Conservation (phyloP, 2,888 invertebrate genomes). For the Teleogryllus oceanicus region DNA sequence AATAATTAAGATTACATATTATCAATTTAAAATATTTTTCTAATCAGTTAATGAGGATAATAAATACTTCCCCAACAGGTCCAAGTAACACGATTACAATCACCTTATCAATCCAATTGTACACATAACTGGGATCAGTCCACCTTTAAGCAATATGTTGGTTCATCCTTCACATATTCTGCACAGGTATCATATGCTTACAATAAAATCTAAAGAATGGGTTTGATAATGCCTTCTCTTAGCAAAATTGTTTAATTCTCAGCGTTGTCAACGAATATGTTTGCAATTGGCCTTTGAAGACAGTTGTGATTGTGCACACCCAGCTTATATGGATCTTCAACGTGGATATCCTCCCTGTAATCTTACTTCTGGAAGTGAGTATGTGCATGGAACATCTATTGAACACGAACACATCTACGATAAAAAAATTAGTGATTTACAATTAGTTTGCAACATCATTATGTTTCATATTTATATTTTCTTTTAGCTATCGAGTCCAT, state of each 20-base stretch:
- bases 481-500: conserved; percentile 23
- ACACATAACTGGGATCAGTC: conserved; percentile 35
- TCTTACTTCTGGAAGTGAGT: conserved; percentile 36
- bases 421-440: too few relatives aligned
- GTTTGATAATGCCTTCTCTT: neutral
- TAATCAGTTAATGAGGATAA: neutral
- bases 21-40: neutral
- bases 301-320: conserved; percentile 37
- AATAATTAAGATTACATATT: conserved; percentile 4
- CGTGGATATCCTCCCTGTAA: conserved; percentile 35
- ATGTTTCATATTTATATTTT: neutral
- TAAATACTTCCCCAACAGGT: conserved; percentile 27
- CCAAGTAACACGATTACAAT: conserved; percentile 32
- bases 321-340: conserved; percentile 36
- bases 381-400: too few relatives aligned
- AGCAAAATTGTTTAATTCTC: neutral
- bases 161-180: neutral
- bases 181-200: neutral
- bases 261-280: conserved; percentile 38
- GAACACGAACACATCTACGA: too few relatives aligned
- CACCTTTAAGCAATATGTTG: conserved; percentile 29
- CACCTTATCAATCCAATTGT: conserved; percentile 36
- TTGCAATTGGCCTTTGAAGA: conserved; percentile 37
- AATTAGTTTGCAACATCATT: too few relatives aligned
- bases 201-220: too few relatives aligned